A percentile compares a stretch with the other conserved stretches of the same genome.
Conservation (phyloP, 2,113 vertebrate species). For the Gobio gobio region DNA sequence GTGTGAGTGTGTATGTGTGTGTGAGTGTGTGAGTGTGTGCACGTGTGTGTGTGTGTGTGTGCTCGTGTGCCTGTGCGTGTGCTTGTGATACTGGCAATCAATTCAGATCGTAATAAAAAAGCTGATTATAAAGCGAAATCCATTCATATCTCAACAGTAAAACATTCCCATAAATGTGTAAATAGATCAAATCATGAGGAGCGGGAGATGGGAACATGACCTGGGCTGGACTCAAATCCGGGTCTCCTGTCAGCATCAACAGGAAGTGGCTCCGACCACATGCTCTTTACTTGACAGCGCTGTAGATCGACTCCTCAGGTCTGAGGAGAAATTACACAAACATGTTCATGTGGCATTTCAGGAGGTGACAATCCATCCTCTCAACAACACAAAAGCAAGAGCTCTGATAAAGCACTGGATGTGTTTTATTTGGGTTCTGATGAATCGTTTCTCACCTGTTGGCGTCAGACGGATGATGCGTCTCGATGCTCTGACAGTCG, state of each 20-base stretch:
- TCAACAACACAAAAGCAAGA: neutral
- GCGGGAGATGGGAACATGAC: neutral
- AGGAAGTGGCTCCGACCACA: neutral
- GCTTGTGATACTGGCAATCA: too few species aligned
- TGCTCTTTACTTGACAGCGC: slow-evolving; percentile 5
- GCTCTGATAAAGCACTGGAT: neutral
- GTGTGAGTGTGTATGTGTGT: too few species aligned
- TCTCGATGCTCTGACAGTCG: neutral
- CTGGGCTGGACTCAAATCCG: neutral
- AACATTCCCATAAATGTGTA: neutral
- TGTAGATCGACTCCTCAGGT: neutral
- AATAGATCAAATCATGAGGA: neutral
- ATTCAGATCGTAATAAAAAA: too few species aligned
- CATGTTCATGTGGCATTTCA: neutral
- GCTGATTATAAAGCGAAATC: neutral
- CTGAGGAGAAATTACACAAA: neutral
- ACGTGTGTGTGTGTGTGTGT: too few species aligned
- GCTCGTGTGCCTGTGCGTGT: too few species aligned
- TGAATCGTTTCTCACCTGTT: neutral
- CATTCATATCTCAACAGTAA: neutral
- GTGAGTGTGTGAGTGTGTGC: too few species aligned
- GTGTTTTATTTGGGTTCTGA: neutral
- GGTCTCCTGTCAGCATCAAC: neutral
- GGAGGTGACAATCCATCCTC: neutral
- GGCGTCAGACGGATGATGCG: neutral